Evolutionary conservation across 2,888 invertebrate species (phyloP).

Genomic region (Agrochola lota): DNA sequence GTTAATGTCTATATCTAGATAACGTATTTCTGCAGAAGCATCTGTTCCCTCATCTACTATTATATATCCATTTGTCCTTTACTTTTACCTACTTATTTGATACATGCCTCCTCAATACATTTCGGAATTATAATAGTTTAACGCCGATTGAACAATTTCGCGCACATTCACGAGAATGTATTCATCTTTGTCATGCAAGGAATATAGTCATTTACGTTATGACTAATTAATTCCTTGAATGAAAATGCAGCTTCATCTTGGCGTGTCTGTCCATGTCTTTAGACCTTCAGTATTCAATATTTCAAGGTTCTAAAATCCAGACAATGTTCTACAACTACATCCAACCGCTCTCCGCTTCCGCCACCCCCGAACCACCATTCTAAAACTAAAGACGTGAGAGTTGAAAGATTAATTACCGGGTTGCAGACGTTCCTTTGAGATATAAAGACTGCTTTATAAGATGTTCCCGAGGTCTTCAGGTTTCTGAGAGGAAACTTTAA

Average conservation of each 20-base stretch:
- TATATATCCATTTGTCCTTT: too few relatives aligned
- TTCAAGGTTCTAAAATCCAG: not conserved
- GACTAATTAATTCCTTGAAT: not conserved
- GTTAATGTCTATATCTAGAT: not conserved
- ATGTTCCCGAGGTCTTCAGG: constrained; percentile 57
- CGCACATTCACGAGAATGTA: too few relatives aligned
- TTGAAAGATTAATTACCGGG: constrained; percentile 74
- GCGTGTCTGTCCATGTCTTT: not conserved
- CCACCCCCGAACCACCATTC: constrained; percentile 10
- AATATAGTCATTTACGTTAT: not conserved
- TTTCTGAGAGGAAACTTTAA: constrained; percentile 46
- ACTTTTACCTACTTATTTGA: too few relatives aligned
- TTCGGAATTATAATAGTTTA: not conserved
- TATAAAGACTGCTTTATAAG: constrained; percentile 66
- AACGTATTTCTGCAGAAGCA: not conserved
- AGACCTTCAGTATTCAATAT: not conserved
- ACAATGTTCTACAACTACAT: not conserved
- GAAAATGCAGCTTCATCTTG: not conserved
- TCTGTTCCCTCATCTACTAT: too few relatives aligned
- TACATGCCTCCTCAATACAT: too few relatives aligned
- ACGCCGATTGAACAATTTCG: not conserved
- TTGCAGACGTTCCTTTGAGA: constrained; percentile 69
- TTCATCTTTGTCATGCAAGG: not conserved
- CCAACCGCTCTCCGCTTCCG: constrained; percentile 9
- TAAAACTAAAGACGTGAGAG: constrained; percentile 64